Evolutionary conservation across 2,888 invertebrate species (phyloP).

Genomic region (Hipparchia sbordonii): DNA sequence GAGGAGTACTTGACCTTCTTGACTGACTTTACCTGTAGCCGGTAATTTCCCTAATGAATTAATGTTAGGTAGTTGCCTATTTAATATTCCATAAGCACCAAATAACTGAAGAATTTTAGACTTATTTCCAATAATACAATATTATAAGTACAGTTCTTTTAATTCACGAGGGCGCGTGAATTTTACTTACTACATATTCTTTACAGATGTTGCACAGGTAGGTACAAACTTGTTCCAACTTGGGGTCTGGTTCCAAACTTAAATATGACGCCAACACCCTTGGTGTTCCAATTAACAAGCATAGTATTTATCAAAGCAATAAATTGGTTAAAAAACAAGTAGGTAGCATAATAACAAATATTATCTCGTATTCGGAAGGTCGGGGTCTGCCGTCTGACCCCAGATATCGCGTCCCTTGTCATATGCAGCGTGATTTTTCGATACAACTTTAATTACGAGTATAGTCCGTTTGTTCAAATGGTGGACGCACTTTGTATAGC

Average conservation of each 20-base stretch:
- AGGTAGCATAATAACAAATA: conserved; percentile 44
- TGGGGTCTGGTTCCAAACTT: not conserved
- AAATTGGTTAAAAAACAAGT: conserved; percentile 40
- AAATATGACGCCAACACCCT: conserved; percentile 26
- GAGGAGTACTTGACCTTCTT: not conserved
- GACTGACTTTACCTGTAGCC: not conserved
- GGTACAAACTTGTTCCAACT: not conserved
- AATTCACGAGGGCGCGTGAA: too few species aligned
- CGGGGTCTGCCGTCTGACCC: conserved; percentile 51
- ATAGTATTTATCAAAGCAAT: conserved; percentile 32
- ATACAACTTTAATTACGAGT: not conserved
- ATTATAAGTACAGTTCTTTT: too few species aligned
- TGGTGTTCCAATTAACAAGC: conserved; percentile 39
- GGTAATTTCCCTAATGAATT: too few species aligned
- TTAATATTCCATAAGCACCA: too few species aligned
- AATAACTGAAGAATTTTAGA: too few species aligned
- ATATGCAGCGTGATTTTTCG: conserved; percentile 11
- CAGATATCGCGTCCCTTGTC: conserved; percentile 34
- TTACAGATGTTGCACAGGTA: too few species aligned
- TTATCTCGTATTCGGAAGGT: conserved; percentile 54
- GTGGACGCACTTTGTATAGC: too few species aligned
- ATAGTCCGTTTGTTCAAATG: not conserved
- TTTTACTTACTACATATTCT: too few species aligned
- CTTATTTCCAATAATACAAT: too few species aligned
- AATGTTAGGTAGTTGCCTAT: too few species aligned